These are phyloP conservation scores for Physocephala rufipes DNA, from an alignment of 2,888 invertebrate species.

Conservation along the genomic window DNA sequence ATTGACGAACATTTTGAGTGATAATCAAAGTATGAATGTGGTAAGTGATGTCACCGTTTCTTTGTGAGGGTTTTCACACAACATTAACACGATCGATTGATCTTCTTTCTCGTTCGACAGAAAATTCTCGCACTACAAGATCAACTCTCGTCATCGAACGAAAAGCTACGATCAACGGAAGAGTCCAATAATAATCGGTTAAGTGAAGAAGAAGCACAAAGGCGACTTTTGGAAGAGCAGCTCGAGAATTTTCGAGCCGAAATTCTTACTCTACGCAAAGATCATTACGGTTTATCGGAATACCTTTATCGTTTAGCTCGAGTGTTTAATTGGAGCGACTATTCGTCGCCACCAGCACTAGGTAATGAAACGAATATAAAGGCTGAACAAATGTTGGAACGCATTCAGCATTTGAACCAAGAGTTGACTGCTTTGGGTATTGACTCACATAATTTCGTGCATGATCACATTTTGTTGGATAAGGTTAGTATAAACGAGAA, in stretches of 20 bases:
- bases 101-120: conserved; percentile 65
- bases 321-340: conserved; percentile 71
- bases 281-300: conserved; percentile 70
- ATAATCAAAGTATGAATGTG: conserved; percentile 79
- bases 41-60: conserved; percentile 66
- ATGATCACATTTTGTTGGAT: too few species aligned
- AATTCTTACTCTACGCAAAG: conserved; percentile 71
- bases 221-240: conserved; percentile 76
- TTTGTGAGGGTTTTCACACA: not conserved
- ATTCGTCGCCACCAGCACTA: conserved; percentile 60
- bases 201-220: conserved; percentile 73
- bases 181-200: conserved; percentile 73
- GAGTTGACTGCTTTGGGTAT: conserved; percentile 47
- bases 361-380: conserved; percentile 64
- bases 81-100: not conserved
- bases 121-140: conserved; percentile 81
- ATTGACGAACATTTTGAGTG: conserved; percentile 78
- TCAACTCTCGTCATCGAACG: conserved; percentile 76
- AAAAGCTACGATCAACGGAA: conserved; percentile 70
- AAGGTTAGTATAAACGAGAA: too few species aligned
- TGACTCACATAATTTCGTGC: conserved; percentile 26
- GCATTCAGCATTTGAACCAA: conserved; percentile 77
- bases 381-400: conserved; percentile 81
- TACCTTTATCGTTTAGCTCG: conserved; percentile 85
- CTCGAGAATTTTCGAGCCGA: conserved; percentile 84